Evolutionary conservation across 2,888 invertebrate genomes (phyloP), one percentile per base, ranked within the genome.

Genomic region (Acrocera orbiculus): DNA sequence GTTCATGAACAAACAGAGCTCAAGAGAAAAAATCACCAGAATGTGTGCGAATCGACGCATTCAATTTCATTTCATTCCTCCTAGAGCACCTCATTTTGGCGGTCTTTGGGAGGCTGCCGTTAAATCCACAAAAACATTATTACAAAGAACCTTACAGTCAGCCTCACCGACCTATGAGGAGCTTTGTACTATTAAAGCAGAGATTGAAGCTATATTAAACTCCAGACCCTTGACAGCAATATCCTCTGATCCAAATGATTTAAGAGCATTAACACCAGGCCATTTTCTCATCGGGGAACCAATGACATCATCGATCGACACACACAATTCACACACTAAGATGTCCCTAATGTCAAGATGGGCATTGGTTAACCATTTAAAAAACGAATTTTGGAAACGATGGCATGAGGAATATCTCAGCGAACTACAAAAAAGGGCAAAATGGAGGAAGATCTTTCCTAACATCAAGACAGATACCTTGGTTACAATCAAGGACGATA

Each of bases 61-160:
- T 8, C 10, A 20, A 15, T 25, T 25, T 8, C 25, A 10, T 3
- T 30, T 20, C 7, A 30, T 30, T 23, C 22, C 16, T 10, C 23
- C 15, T 15, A 19, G 23, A 6, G 4, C 30, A 15, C 30, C 30
- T 16, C 30, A 30, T 10, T 30, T 30, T 22, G 30, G 22, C n/a
- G 30, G 22, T 2, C 14, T 19, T 3, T 30, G 29, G 29, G 29
- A 30, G 13, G 16, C 23, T 5, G 15, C 16, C 4, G 30, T 30
- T 3, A 30, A 30, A 22, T 30, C 22, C 5, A 10, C 22, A 4
- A 30, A 30, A 7, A 7, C 20, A 2, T 14, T 20, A 13, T 4
- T 30, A 1, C 14, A n/a, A 3, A 30, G 11, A 8, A 30, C 9
- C 6, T 14, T 30, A 4, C 20, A 22, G 10, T 14, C 19, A 9